Percentiles rank a stretch among this genome's conserved stretches.
Conservation (phyloP, 2,797 vertebrate genomes). For the Centroberyx gerrardi region DNA sequence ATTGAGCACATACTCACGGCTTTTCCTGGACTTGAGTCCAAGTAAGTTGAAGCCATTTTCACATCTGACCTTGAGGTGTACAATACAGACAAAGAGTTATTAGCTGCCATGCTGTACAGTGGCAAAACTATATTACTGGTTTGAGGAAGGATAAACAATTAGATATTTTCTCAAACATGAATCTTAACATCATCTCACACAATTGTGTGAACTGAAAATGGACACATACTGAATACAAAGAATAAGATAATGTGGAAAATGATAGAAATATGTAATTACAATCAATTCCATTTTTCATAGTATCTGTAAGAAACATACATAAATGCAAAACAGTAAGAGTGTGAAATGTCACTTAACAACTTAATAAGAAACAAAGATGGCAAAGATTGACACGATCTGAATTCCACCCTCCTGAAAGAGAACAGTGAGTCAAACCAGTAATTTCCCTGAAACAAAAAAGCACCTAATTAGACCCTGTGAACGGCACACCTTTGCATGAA, state of each 20-base stretch:
- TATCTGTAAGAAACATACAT: slow-evolving; percentile 45
- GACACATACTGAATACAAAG: slow-evolving; percentile 67
- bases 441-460: slow-evolving; percentile 82
- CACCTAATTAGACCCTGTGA: slow-evolving; percentile 82
- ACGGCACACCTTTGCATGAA: slow-evolving; percentile 68
- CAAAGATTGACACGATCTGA: slow-evolving; percentile 73
- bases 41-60: slow-evolving; percentile 67
- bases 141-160: slow-evolving; percentile 58
- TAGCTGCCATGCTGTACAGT: slow-evolving; percentile 44
- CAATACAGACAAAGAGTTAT: slow-evolving; percentile 71
- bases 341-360: slow-evolving; percentile 69
- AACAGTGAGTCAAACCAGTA: slow-evolving; percentile 70
- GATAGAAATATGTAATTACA: slow-evolving; percentile 62
- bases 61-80: slow-evolving; percentile 73
- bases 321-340: slow-evolving; percentile 66
- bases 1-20: slow-evolving; percentile 40
- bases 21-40: slow-evolving; percentile 34
- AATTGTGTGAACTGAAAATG: slow-evolving; percentile 70
- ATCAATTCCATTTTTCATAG: slow-evolving; percentile 76
- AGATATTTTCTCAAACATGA: slow-evolving; percentile 64
- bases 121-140: slow-evolving; percentile 65
- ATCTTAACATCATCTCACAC: slow-evolving; percentile 54
- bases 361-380: slow-evolving; percentile 73
- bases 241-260: slow-evolving; percentile 63
- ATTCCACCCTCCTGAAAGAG: slow-evolving; percentile 70